Base-by-base conservation (phyloP, 2,113 vertebrate species). In the Gavia stellata region DNA sequence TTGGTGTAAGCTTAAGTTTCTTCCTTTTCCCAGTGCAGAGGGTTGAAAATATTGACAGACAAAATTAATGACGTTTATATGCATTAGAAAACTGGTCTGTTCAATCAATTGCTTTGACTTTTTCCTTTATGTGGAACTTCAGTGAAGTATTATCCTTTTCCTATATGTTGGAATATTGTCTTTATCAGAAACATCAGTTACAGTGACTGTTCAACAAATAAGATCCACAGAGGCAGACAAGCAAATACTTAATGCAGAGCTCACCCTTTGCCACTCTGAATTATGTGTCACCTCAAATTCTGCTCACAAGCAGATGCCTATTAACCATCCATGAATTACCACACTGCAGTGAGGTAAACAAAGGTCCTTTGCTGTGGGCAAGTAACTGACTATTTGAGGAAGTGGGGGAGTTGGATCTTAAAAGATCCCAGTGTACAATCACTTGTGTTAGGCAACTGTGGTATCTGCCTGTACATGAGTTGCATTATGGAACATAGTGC, bases 401-500 rank as follows among this genome's bases (percentile, higher is more conserved):
- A 29, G 6, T 6, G 4, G 25, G 29, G 21, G 15, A 42, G 31
- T 42, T 47, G 9, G 12, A 12, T 8, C 38, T 65, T 29, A 45
- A 63, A 38, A 52, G 23, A 47, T 62, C 14, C 45, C 4, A 1
- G 14, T 34, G 8, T 29, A 17, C 23, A 4, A 23, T 38, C 59
- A 23, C 50, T 44, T 40, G 19, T 26, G 9, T 7, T 13, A 16
- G 29, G 19, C 58, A 59, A 4, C 28, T 21, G 18, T 42, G 26
- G 42, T 25, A 24, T 12, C 42, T 38, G 42, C 7, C 28, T 21
- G 23, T 36, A 34, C 3, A 3, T 11, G 11, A 42, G n/a, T 10
- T 67, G n/a, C 5, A 3, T 40, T n/a, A 26, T 1, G 2, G 24
- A 65, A 34, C 5, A 9, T 17, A 7, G 0, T 17, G 12, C 33